phyloP scores from a whole-genome alignment of 2,113 vertebrate species.

The Anhinga anhinga region DNA sequence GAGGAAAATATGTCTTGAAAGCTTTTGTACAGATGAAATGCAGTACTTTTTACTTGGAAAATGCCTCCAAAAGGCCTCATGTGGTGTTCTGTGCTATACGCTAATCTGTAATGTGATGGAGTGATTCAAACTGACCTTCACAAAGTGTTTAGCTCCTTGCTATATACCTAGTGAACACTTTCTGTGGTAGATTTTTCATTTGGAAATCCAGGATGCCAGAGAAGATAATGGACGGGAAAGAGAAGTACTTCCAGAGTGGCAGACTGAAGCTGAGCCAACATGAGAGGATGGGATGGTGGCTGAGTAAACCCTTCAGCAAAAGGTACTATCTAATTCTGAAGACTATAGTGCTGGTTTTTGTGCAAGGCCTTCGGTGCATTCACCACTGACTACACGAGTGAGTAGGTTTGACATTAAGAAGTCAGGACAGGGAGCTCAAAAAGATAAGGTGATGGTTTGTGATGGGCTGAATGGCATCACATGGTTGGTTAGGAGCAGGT shows the following conservation, averaged over 20 bases:
- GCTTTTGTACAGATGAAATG: background rate
- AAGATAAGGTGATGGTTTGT: background rate
- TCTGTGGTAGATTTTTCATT: background rate
- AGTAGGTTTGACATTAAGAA: background rate
- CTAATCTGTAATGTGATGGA: background rate
- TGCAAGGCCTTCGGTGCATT: background rate
- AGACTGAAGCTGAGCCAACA: background rate
- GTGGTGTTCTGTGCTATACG: background rate
- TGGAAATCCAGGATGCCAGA: background rate
- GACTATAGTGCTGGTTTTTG: background rate
- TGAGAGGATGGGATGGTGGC: background rate
- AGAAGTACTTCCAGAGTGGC: background rate
- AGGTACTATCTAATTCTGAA: background rate
- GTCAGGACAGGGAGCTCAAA: background rate
- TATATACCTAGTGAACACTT: background rate
- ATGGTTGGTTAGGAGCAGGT: background rate
- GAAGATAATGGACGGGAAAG: background rate
- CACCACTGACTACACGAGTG: background rate
- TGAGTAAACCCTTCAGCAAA: background rate
- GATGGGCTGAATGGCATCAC: background rate
- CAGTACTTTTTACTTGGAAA: background rate
- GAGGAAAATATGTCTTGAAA: slow-evolving; percentile 40
- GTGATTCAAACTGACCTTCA: background rate
- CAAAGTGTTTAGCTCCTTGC: background rate
- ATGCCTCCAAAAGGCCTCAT: background rate